These are phyloP conservation scores for Cyprinodon brontotheroides DNA, from an alignment of 2,113 vertebrate species.

Conservation along the genomic window DNA sequence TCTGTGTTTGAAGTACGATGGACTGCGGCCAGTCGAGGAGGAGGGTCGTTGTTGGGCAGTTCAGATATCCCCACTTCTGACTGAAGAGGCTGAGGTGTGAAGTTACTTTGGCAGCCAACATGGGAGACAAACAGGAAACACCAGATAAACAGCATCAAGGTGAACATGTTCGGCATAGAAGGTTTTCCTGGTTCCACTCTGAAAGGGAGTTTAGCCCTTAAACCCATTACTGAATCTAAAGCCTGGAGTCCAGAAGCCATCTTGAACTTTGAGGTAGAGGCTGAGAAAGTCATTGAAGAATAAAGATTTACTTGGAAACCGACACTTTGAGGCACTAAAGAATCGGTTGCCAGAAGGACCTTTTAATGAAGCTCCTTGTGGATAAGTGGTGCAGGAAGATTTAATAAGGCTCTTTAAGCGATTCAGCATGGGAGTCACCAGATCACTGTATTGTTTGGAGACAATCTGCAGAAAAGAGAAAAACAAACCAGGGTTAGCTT, in stretches of 20 bases:
- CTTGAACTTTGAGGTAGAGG: too few species aligned
- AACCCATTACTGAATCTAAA: background rate
- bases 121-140: background rate
- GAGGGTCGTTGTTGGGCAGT: background rate
- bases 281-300: background rate
- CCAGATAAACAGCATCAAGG: slow-evolving; percentile 18
- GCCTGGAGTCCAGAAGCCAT: background rate
- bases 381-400: too few species aligned
- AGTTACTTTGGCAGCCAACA: slow-evolving; percentile 21
- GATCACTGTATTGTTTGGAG: background rate
- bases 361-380: background rate
- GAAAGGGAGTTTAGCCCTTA: background rate
- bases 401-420: background rate
- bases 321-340: accelerated
- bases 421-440: background rate
- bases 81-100: slow-evolving; percentile 7
- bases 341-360: background rate
- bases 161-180: background rate
- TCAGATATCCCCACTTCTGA: background rate
- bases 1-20: background rate
- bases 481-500: background rate
- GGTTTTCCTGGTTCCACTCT: background rate
- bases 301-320: background rate
- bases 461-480: background rate
- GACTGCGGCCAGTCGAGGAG: background rate